Conservation (phyloP, 2,797 vertebrate species). For the Chaenodraco wilsoni region DNA sequence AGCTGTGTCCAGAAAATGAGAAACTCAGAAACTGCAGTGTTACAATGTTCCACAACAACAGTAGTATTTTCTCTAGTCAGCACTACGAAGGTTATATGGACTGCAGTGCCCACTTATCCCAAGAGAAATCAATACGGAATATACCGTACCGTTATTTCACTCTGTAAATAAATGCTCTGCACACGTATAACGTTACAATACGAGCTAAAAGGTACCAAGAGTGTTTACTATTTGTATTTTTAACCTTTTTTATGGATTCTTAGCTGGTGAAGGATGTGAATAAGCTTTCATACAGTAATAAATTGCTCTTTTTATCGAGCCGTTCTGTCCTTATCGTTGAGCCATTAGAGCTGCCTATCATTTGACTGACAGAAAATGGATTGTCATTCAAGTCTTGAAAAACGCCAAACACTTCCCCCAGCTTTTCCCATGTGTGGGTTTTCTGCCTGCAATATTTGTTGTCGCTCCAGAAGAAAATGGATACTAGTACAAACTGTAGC, state of each 20-base stretch:
- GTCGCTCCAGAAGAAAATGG: background rate
- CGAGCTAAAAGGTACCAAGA: background rate
- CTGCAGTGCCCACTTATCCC: slow-evolving; percentile 4
- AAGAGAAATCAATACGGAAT: slow-evolving; percentile 27
- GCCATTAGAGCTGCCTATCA: background rate
- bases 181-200: slow-evolving; percentile 1
- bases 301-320: background rate
- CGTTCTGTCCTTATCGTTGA: background rate
- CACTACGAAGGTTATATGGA: background rate
- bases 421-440: background rate
- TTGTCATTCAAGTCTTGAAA: background rate
- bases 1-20: slow-evolving; percentile 9
- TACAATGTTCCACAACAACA: background rate
- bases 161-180: slow-evolving; percentile 15
- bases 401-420: background rate
- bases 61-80: slow-evolving; percentile 7
- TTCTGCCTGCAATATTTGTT: background rate
- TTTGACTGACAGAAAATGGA: background rate
- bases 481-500: background rate
- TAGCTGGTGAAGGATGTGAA: background rate
- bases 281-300: background rate
- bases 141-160: background rate
- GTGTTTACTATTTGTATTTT: background rate
- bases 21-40: slow-evolving; percentile 8
- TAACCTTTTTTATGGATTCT: background rate